These are phyloP conservation scores for Dasyurus viverrinus DNA, from an alignment of 2,113 vertebrate species.

Conservation along the genomic window DNA sequence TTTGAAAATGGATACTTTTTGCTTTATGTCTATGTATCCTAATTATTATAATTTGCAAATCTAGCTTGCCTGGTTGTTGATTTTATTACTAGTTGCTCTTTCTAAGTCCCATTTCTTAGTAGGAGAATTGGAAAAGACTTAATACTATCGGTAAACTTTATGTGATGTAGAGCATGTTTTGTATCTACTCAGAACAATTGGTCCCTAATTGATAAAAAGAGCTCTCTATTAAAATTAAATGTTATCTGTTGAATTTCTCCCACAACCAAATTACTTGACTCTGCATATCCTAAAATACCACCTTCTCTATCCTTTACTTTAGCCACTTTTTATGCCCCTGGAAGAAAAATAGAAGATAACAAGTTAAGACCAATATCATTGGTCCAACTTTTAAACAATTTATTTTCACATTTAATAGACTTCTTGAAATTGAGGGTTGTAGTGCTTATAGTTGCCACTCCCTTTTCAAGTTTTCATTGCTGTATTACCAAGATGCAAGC, in stretches of 20 bases:
- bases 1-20: neutral
- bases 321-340: neutral
- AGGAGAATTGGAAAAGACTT: neutral
- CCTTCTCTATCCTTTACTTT: neutral
- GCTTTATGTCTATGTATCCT: neutral
- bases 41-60: too few relatives aligned
- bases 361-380: neutral
- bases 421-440: neutral
- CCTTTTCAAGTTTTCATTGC: neutral
- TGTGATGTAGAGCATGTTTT: neutral
- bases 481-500: neutral
- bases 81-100: neutral
- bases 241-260: neutral
- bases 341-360: neutral
- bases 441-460: neutral
- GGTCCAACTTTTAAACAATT: neutral
- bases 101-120: neutral
- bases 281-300: neutral
- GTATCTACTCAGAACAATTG: neutral
- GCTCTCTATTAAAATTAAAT: neutral
- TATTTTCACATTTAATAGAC: neutral
- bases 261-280: neutral
- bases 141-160: neutral
- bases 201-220: neutral
- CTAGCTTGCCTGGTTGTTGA: neutral